Evolutionary conservation across 2,113 vertebrate genomes (phyloP).

Genomic region (Antigone vipio): DNA sequence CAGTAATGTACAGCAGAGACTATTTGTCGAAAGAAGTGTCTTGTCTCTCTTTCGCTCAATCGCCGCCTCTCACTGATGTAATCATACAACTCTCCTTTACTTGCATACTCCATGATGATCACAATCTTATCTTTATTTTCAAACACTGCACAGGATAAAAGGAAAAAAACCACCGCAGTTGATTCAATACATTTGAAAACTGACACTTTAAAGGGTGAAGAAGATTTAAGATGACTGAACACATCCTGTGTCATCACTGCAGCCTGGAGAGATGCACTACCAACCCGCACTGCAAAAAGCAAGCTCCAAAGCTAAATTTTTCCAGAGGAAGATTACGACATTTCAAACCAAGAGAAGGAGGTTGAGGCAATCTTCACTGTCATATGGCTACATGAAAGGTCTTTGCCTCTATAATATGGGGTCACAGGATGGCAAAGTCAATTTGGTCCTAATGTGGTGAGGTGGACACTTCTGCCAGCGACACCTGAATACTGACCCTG

Average conservation of each 20-base stretch:
- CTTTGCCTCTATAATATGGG: background rate
- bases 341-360: background rate
- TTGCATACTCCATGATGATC: conserved; percentile 95
- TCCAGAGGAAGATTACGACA: background rate
- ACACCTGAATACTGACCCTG: background rate
- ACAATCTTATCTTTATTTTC: conserved; percentile 99
- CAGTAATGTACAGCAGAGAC: conserved; percentile 97
- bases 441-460: background rate
- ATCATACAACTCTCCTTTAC: conserved; percentile 96
- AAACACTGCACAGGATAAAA: conserved; percentile 81
- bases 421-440: background rate
- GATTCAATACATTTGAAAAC: background rate
- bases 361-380: background rate
- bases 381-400: background rate
- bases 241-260: background rate
- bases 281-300: background rate
- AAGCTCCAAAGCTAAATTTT: background rate
- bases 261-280: background rate
- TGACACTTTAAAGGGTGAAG: background rate
- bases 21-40: conserved; percentile 97
- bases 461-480: background rate
- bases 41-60: conserved; percentile 90
- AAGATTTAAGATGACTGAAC: background rate
- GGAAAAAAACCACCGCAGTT: background rate
- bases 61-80: conserved; percentile 94